Conservation (phyloP, 2,113 vertebrate genomes). For the Oreochromis tanganicae region DNA sequence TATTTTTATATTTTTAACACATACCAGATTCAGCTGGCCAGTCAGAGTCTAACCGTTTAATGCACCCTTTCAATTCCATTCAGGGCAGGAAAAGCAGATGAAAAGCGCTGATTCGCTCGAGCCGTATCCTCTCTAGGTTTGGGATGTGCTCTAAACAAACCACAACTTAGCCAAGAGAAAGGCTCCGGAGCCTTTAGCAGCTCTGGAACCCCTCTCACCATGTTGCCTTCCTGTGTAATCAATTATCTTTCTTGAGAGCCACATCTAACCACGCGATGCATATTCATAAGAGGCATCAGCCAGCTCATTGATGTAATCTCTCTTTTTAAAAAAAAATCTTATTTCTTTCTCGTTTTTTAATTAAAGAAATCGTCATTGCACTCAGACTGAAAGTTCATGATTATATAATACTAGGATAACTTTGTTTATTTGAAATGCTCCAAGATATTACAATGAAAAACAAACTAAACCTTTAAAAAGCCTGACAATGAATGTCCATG, state of each 20-base stretch:
- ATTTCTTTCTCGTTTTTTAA: neutral
- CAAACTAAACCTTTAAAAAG: neutral
- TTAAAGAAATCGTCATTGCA: conserved; percentile 19
- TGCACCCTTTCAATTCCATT: neutral
- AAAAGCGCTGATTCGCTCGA: neutral
- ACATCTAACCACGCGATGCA: conserved; percentile 75
- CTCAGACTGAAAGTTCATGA: neutral
- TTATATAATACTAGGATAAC: neutral
- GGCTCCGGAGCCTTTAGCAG: conserved; percentile 16
- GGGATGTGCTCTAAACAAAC: conserved; percentile 34
- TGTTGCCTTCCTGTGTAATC: conserved; percentile 80
- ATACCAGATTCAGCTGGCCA: neutral
- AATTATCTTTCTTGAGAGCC: conserved; percentile 78
- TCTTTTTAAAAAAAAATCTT: accelerated
- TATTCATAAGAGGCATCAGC: conserved; percentile 79
- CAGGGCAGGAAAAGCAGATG: neutral
- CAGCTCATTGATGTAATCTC: conserved; percentile 75
- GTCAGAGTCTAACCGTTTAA: neutral
- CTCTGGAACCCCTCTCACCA: conserved; percentile 41
- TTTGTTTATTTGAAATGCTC: neutral
- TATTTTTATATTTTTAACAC: neutral
- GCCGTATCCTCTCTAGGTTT: conserved; percentile 2
- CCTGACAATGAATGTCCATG: neutral
- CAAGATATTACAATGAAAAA: neutral
- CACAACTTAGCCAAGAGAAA: conserved; percentile 8